Evolutionary conservation across 1,140 invertebrate species (phyloP).

Genomic region (Micrasema longulum): DNA sequence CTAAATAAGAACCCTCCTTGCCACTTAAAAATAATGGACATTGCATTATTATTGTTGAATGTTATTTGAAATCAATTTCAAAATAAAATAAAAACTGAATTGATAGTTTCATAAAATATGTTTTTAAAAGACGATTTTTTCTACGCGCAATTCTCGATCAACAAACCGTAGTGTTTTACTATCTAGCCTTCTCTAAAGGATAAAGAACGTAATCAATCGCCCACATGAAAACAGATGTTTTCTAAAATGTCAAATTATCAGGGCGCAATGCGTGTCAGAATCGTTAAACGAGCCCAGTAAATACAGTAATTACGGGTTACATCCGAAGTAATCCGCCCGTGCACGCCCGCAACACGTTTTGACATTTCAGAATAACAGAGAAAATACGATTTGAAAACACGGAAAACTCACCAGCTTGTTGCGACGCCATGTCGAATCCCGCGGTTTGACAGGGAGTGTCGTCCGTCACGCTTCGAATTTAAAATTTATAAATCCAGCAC

Average conservation of each 20-base stretch:
- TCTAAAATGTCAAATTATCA: constrained; percentile 46
- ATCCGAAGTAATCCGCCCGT: neutral
- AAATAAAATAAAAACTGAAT: no score
- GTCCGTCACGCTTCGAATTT: constrained; percentile 17
- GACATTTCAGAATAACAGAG: constrained; percentile 1
- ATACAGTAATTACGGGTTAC: neutral
- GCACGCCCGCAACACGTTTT: neutral
- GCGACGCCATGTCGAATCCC: constrained; percentile 50
- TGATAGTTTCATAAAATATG: no score
- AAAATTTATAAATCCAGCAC: neutral
- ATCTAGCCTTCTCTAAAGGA: constrained; percentile 4
- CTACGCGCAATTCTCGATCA: neutral
- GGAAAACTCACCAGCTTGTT: constrained; percentile 44
- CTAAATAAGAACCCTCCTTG: no score
- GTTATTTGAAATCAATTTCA: no score
- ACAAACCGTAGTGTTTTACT: constrained; percentile 23
- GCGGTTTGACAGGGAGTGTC: constrained; percentile 36
- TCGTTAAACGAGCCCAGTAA: neutral
- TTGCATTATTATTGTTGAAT: no score
- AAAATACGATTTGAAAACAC: constrained; percentile 13
- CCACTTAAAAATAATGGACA: no score
- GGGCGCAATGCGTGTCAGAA: constrained; percentile 4
- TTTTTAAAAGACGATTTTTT: no score
- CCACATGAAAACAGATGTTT: constrained; percentile 54
- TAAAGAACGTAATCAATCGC: constrained; percentile 38